phyloP scores from a whole-genome alignment of 1,140 invertebrate species.

The Polypedilum pembai region DNA sequence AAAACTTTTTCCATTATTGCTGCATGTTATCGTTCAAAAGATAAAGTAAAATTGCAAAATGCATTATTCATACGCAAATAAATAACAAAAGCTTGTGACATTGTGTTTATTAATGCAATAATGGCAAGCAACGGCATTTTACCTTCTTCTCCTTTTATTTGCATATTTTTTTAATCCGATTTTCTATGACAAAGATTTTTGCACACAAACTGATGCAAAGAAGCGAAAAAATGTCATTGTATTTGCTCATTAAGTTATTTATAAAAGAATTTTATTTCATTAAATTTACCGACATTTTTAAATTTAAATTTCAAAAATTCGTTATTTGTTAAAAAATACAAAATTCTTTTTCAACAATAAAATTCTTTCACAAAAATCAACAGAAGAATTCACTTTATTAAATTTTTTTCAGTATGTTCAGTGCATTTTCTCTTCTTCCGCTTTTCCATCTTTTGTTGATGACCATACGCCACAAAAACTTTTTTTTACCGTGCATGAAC shows the following conservation, averaged over 20 bases:
- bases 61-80: conserved; percentile 22
- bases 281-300: too few species aligned
- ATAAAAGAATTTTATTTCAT: too few species aligned
- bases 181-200: too few species aligned
- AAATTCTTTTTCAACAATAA: neutral
- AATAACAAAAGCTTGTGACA: conserved; percentile 17
- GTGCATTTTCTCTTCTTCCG: neutral
- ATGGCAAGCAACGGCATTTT: too few species aligned
- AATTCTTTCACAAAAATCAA: neutral
- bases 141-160: too few species aligned
- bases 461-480: conserved; percentile 4
- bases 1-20: neutral
- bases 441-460: neutral
- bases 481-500: neutral
- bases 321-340: neutral
- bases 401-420: neutral
- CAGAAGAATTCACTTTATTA: conserved; percentile 14
- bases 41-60: conserved; percentile 16
- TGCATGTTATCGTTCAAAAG: neutral
- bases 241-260: too few species aligned
- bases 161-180: too few species aligned
- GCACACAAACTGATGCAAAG: too few species aligned
- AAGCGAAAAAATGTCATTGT: too few species aligned
- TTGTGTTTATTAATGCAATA: conserved; percentile 25
- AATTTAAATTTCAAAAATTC: too few species aligned